A percentile compares a stretch with the other conserved stretches of the same genome.
Evolutionary conservation across 2,888 invertebrate species (phyloP).

Genomic region (Pollenia angustigena): DNA sequence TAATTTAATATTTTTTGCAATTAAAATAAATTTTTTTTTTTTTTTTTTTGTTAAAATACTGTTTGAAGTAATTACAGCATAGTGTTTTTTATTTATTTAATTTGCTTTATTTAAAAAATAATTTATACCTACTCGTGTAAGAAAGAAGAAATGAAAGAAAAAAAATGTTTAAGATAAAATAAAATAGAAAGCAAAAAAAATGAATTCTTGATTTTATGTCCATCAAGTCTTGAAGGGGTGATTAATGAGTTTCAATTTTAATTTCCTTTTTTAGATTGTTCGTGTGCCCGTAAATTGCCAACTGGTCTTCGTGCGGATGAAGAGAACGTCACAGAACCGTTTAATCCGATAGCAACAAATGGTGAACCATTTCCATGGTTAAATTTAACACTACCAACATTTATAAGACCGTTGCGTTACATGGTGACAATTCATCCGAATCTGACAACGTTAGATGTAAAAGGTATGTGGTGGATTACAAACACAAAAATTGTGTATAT

Average conservation of each 20-base stretch:
- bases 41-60: slow-evolving; percentile 5
- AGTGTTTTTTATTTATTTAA: slow-evolving; percentile 22
- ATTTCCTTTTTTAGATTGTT: slow-evolving; percentile 86
- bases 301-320: slow-evolving; percentile 87
- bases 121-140: slow-evolving; percentile 31
- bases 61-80: slow-evolving; percentile 5
- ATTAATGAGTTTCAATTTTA: slow-evolving; percentile 58
- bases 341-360: slow-evolving; percentile 89
- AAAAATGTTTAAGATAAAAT: neutral
- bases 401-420: slow-evolving; percentile 92
- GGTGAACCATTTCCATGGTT: slow-evolving; percentile 92
- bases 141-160: slow-evolving; percentile 8
- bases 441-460: slow-evolving; percentile 93
- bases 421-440: slow-evolving; percentile 96
- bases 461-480: slow-evolving; percentile 86
- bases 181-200: slow-evolving; percentile 27
- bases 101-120: slow-evolving; percentile 12
- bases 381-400: slow-evolving; percentile 90
- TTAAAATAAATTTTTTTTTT: neutral
- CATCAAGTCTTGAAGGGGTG: slow-evolving; percentile 13
- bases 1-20: slow-evolving; percentile 17
- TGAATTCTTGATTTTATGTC: slow-evolving; percentile 34
- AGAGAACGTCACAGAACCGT: slow-evolving; percentile 87
- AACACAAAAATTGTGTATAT: too few relatives aligned
- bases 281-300: slow-evolving; percentile 88